These are phyloP conservation scores for Junonia oenone DNA, from an alignment of 2,888 invertebrate genomes.

Conservation along the genomic window DNA sequence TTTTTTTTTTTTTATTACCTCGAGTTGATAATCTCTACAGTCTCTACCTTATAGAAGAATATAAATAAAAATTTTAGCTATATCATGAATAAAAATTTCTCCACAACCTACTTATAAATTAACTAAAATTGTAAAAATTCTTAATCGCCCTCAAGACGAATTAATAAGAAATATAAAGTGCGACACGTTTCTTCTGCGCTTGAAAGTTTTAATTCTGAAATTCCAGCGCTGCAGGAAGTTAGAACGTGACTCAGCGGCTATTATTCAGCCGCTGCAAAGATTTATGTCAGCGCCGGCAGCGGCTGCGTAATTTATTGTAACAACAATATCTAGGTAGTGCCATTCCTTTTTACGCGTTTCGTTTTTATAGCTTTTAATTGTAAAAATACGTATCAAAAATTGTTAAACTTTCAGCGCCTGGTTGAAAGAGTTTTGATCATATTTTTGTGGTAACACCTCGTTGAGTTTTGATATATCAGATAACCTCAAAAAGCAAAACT, in stretches of 20 bases:
- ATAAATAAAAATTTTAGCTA: too few relatives aligned
- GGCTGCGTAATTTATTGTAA: slow-evolving; percentile 4
- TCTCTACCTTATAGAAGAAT: too few relatives aligned
- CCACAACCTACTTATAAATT: neutral
- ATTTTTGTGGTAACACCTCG: too few relatives aligned
- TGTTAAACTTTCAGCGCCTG: too few relatives aligned
- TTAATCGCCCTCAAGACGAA: neutral
- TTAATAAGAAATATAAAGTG: neutral
- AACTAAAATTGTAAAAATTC: neutral
- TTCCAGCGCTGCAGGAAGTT: slow-evolving; percentile 2
- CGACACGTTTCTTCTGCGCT: neutral
- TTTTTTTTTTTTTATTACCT: too few relatives aligned
- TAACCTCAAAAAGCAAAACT: too few relatives aligned
- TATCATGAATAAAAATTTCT: neutral
- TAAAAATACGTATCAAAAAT: neutral
- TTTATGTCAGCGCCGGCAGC: slow-evolving; percentile 11
- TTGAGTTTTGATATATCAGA: too few relatives aligned
- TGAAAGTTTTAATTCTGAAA: slow-evolving; percentile 8
- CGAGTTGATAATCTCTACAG: too few relatives aligned
- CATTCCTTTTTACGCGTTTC: neutral
- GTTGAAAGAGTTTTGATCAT: too few relatives aligned
- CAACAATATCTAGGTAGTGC: neutral
- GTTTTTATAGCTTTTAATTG: neutral
- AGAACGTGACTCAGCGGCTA: slow-evolving; percentile 8
- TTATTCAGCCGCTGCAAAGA: slow-evolving; percentile 10